Base-by-base conservation (phyloP, 2,113 vertebrate species). In the Zapornia atra region DNA sequence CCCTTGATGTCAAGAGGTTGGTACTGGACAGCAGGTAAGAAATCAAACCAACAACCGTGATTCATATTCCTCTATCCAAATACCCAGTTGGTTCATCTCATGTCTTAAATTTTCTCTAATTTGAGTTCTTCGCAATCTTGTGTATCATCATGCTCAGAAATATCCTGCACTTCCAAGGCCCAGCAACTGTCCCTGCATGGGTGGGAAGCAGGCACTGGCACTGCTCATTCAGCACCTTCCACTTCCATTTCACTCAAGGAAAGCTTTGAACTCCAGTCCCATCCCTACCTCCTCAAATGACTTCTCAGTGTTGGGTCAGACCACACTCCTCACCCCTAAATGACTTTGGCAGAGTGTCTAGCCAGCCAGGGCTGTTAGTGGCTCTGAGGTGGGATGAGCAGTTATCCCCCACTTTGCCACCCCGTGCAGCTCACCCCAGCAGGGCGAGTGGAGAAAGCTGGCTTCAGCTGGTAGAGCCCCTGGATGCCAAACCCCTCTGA, bases 121-220 rank as follows among this genome's bases (percentile, higher is more conserved):
- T 15, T 46, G 25, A 82, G 18, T 59, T 5, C 34, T 68, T 66
- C n/a, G 1, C 26, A 69, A 5, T 33, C 18, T 64, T 17, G 4
- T 53, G 31, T 34, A 33, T 29, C 21, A 34, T 73, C 28, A 2
- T 12, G 25, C 46, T 28, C 60, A 70, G 61, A 53, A 60, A 56
- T 7, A 15, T 1, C 17, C 15, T 12, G 10, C 10, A 0, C 6
- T 36, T 29, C 26, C 11, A 36, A 50, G 42, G n/a, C 34, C 48
- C 46, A 51, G 84, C 26, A 53, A 25, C 38, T 38, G 28, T 50
- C 15, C 19, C 54, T 86, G 42, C 24, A 18, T 0, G 0, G n/a
- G 6, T 20, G 8, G 66, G 65, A n/a, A 34, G 28, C 0, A 1
- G 38, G 15, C 40, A 40, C 40, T 40, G 40, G 40, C 38, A n/a